These are phyloP conservation scores for Sitta carolinensis DNA, from an alignment of 2,797 vertebrate genomes.

Conservation along the genomic window DNA sequence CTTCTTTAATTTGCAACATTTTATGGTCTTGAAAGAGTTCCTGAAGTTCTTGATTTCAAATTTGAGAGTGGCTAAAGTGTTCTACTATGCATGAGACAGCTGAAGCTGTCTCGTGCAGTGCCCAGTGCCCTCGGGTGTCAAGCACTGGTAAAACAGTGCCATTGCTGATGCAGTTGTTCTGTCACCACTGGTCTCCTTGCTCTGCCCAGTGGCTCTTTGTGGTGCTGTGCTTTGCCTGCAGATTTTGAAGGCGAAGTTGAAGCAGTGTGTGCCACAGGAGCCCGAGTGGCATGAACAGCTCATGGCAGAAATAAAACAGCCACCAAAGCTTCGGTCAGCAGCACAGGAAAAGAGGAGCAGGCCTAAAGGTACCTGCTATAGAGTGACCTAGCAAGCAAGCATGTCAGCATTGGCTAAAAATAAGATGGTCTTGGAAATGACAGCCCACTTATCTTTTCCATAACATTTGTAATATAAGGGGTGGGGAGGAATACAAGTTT, in stretches of 20 bases:
- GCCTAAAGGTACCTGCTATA: conserved; percentile 11
- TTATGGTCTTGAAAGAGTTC: neutral
- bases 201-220: neutral
- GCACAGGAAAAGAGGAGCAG: neutral
- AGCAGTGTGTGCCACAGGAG: neutral
- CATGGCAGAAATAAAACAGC: conserved; percentile 65
- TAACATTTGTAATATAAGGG: neutral
- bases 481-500: neutral
- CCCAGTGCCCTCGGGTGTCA: neutral
- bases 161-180: neutral
- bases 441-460: neutral
- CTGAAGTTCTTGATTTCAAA: neutral
- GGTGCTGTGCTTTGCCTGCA: neutral
- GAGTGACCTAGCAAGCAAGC: neutral
- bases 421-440: neutral
- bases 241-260: conserved; percentile 60
- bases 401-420: neutral
- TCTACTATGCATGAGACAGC: neutral
- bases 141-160: neutral
- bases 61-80: neutral
- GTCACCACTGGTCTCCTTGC: neutral
- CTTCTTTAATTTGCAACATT: neutral
- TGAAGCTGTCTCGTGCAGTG: neutral
- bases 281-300: conserved; percentile 65
- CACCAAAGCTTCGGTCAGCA: neutral